Evolutionary conservation across 2,797 vertebrate genomes (phyloP).

Genomic region (Pipistrellus pipistrellus): DNA sequence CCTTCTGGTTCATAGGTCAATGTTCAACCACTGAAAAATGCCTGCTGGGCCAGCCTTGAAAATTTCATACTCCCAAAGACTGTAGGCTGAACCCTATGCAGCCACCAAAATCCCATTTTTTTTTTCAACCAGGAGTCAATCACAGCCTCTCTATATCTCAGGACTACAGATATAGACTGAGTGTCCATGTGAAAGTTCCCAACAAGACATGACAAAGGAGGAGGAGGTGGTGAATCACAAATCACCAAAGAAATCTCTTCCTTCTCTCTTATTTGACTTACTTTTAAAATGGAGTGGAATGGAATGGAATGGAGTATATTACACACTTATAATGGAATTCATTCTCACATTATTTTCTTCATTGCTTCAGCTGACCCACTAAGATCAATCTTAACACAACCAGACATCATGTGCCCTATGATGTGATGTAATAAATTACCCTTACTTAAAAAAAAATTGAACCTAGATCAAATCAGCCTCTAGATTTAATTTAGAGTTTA

Average conservation of each 20-base stretch:
- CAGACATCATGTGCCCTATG: neutral
- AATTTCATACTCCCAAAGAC: conserved; percentile 30
- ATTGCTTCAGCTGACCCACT: conserved; percentile 12
- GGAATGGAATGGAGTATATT: neutral
- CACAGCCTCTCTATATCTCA: neutral
- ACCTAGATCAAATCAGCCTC: conserved; percentile 56
- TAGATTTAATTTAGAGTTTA: conserved; percentile 66
- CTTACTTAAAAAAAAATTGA: conserved; percentile 55
- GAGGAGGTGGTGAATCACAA: neutral
- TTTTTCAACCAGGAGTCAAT: conserved; percentile 45
- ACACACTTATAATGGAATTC: conserved; percentile 23
- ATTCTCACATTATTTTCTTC: conserved; percentile 40
- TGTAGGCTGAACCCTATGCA: neutral
- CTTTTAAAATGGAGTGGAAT: conserved; percentile 51
- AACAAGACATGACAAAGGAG: neutral
- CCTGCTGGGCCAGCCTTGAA: neutral
- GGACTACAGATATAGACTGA: neutral
- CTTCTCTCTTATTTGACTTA: conserved; percentile 26
- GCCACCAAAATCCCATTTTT: neutral
- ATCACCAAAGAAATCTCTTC: conserved; percentile 41
- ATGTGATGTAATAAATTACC: conserved; percentile 51
- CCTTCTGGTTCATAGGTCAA: too few species aligned
- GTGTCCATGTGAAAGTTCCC: neutral
- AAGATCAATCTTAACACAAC: conserved; percentile 55
- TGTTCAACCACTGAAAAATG: too few species aligned